A percentile compares a stretch with the other conserved stretches of the same genome.
phyloP scores from a whole-genome alignment of 2,113 vertebrate genomes.

The Heterotis niloticus region DNA sequence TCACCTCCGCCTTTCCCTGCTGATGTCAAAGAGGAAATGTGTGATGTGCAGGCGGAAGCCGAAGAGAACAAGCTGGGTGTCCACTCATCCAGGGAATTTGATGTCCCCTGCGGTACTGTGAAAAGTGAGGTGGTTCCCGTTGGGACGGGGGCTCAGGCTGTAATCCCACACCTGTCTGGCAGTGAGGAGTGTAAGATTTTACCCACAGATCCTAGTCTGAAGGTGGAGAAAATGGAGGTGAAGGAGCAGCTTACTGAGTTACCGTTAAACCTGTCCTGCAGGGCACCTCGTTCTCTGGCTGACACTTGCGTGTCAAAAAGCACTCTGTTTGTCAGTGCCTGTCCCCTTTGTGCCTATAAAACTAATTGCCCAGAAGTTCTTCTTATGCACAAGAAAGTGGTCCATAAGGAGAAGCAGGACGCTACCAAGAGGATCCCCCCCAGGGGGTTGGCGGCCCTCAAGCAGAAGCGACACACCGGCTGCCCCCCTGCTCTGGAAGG shows the following conservation, averaged over 20 bases:
- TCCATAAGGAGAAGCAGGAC: conserved; percentile 78
- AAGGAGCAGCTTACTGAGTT: conserved; percentile 53
- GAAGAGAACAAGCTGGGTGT: conserved; percentile 33
- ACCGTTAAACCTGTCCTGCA: conserved; percentile 78
- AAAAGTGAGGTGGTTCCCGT: background rate
- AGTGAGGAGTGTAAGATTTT: background rate
- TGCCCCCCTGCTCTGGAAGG: conserved; percentile 88
- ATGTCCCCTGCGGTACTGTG: background rate
- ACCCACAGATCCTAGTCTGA: background rate
- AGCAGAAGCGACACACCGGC: conserved; percentile 73
- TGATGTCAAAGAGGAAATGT: conserved; percentile 24
- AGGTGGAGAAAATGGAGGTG: conserved; percentile 43
- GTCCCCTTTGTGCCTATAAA: conserved; percentile 78
- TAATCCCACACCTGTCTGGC: background rate
- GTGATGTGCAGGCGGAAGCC: conserved; percentile 35
- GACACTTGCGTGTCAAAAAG: conserved; percentile 55
- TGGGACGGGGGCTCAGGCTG: no score
- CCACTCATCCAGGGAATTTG: background rate
- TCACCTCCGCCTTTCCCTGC: conserved; percentile 34
- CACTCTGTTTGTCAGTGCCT: conserved; percentile 61
- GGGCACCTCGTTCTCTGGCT: conserved; percentile 54
- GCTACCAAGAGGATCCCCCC: conserved; percentile 45
- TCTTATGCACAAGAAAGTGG: conserved; percentile 79
- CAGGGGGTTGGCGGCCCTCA: conserved; percentile 37
- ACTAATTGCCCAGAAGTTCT: conserved; percentile 89